A percentile compares a stretch with the other conserved stretches of the same genome.
Evolutionary conservation across 2,888 invertebrate genomes (phyloP).

Genomic region (Caenorhabditis wallacei): DNA sequence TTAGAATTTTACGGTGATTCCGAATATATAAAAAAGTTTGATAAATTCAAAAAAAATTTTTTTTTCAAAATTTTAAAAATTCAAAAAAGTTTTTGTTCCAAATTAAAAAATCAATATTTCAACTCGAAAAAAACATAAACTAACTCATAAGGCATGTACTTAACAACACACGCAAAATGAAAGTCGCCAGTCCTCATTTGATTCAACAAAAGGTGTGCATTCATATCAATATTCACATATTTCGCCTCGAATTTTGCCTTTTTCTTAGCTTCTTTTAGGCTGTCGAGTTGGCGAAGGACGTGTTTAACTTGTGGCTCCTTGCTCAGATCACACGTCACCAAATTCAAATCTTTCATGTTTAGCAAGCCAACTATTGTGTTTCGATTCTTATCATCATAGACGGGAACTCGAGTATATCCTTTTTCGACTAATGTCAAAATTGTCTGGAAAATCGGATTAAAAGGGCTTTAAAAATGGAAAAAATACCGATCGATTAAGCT

Average conservation of each 20-base stretch:
- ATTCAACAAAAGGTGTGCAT: conserved; percentile 48
- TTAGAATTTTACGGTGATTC: no score
- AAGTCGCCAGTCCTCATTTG: conserved; percentile 60
- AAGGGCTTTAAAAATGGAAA: neutral
- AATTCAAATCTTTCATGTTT: conserved; percentile 56
- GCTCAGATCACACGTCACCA: conserved; percentile 28
- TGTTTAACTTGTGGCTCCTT: conserved; percentile 36
- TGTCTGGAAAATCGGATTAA: conserved; percentile 25
- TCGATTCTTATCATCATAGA: conserved; percentile 48
- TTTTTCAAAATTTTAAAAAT: no score
- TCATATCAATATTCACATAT: conserved; percentile 57
- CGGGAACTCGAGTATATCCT: conserved; percentile 62
- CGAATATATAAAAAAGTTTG: no score
- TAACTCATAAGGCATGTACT: conserved; percentile 35
- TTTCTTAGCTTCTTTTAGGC: conserved; percentile 8
- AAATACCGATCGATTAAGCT: conserved; percentile 40
- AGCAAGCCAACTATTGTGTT: conserved; percentile 50
- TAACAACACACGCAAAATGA: conserved; percentile 57
- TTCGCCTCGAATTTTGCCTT: conserved; percentile 36
- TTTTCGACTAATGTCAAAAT: conserved; percentile 61
- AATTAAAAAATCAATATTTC: no score
- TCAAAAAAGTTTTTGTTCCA: no score
- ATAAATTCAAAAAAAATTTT: no score
- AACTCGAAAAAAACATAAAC: neutral
- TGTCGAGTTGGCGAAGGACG: conserved; percentile 14